phyloP scores from a whole-genome alignment of 2,797 vertebrate genomes.

The Halcyon chelicuti region DNA sequence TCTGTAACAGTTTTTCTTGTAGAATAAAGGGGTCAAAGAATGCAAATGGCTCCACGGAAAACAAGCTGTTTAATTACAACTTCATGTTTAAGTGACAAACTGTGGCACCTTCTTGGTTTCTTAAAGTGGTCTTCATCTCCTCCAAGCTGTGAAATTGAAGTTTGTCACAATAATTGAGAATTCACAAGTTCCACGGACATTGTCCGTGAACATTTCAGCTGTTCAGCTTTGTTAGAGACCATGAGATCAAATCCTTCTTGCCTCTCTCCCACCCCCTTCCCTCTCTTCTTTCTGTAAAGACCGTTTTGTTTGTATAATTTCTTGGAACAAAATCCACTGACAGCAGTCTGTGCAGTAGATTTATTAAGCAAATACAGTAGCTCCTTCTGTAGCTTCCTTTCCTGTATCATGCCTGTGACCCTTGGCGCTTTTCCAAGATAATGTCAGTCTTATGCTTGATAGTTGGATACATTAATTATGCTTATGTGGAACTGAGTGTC shows the following conservation, averaged over 20 bases:
- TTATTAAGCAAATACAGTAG: slow-evolving; percentile 50
- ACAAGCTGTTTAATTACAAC: neutral
- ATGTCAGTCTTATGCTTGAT: slow-evolving; percentile 38
- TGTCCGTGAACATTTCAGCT: neutral
- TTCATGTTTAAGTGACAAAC: neutral
- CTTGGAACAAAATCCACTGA: slow-evolving; percentile 51
- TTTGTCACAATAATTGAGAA: slow-evolving; percentile 14
- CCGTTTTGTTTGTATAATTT: slow-evolving; percentile 59
- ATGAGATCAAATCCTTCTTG: neutral
- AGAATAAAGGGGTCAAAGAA: neutral
- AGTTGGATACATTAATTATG: slow-evolving; percentile 46
- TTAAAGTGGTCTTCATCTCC: neutral
- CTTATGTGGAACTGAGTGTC: neutral
- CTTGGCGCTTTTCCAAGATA: slow-evolving; percentile 45
- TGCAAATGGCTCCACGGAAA: neutral
- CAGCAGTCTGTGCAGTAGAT: slow-evolving; percentile 20
- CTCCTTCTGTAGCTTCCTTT: slow-evolving; percentile 54
- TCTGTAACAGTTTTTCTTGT: too few relatives aligned
- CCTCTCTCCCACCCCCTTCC: slow-evolving; percentile 4
- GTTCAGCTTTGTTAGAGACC: neutral
- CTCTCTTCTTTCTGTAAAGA: slow-evolving; percentile 26
- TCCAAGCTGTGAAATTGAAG: neutral
- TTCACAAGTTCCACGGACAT: neutral
- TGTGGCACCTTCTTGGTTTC: neutral
- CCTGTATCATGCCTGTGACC: slow-evolving; percentile 25